Conservation (phyloP, 1,140 invertebrate genomes). For the Archivesica marissinica region DNA sequence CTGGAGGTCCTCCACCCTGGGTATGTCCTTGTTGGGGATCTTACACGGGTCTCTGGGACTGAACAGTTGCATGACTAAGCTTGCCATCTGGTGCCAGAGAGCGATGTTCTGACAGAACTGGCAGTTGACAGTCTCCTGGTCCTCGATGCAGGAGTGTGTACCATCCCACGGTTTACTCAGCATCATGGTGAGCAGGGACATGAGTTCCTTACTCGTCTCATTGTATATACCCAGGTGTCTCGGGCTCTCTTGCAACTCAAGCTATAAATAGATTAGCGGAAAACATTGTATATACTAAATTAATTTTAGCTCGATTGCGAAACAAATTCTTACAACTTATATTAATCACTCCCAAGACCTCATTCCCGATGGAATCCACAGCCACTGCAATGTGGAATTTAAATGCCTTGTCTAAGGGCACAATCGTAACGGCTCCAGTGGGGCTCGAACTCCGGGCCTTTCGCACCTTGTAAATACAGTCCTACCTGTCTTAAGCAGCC, state of each 20-base stretch:
- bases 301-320: too few species aligned
- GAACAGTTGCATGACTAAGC: conserved; percentile 90
- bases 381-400: too few species aligned
- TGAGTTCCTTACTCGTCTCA: conserved; percentile 89
- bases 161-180: conserved; percentile 90
- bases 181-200: conserved; percentile 92
- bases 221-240: conserved; percentile 92
- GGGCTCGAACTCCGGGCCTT: too few species aligned
- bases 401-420: too few species aligned
- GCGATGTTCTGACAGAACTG: conserved; percentile 95
- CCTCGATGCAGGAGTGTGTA: conserved; percentile 88
- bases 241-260: conserved; percentile 96
- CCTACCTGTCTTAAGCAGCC: too few species aligned
- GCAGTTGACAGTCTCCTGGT: conserved; percentile 88
- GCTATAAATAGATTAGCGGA: conserved; percentile 85
- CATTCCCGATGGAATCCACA: too few species aligned
- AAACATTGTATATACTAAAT: too few species aligned
- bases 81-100: conserved; percentile 96
- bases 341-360: too few species aligned
- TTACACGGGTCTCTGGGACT: conserved; percentile 85
- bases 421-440: too few species aligned
- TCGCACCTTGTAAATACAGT: too few species aligned
- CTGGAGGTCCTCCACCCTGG: conserved; percentile 78
- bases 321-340: too few species aligned
- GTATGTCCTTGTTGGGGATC: conserved; percentile 82